Evolutionary conservation across 2,888 invertebrate genomes (phyloP), one percentile per base, ranked within the genome.

Genomic region (Heliconius sara): DNA sequence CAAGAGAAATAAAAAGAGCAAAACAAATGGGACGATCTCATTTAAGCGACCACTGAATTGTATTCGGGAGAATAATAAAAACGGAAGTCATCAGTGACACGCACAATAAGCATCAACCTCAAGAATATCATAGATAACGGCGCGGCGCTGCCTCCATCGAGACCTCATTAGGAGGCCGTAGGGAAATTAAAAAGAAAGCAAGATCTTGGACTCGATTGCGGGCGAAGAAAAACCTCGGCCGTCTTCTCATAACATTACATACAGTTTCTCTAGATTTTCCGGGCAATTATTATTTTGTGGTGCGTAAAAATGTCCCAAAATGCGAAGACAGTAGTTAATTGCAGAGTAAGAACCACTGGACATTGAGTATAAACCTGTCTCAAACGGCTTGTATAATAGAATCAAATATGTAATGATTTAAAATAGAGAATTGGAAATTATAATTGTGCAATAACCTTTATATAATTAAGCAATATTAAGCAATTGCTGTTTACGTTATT

Each of bases 111-210:
- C 95, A 95, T 95, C 95, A 95, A 95, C 95, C 95, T 94, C 95
- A 94, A 95, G 94, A 95, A 95, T 95, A 95, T 95, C 95, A 95
- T 95, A 95, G 95, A 95, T 94, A 95, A 95, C 93, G 91, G 92
- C 93, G 89, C 89, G 88, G 87, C 88, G 89, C 88, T 87, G 88
- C 90, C 90, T 91, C 92, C 92, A 89, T 89, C 87, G 94, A 93
- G 95, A 94, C 91, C 94, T 95, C 95, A 95, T 95, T 95, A 95
- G 94, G 93, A 92, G 94, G 89, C 95, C 95, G 93, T 93, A 92
- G 95, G 95, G 95, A 95, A 95, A 95, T 95, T 95, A 95, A 95
- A 95, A 95, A 95, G 95, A 95, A 95, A 95, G 91, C 94, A 95
- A 95, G 92, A 93, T 91, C 93, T 94, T 91, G 95, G 95, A 95